A percentile compares a stretch with the other conserved stretches of the same genome.
phyloP scores from a whole-genome alignment of 2,113 vertebrate genomes.

The Gorsachius goisagi region DNA sequence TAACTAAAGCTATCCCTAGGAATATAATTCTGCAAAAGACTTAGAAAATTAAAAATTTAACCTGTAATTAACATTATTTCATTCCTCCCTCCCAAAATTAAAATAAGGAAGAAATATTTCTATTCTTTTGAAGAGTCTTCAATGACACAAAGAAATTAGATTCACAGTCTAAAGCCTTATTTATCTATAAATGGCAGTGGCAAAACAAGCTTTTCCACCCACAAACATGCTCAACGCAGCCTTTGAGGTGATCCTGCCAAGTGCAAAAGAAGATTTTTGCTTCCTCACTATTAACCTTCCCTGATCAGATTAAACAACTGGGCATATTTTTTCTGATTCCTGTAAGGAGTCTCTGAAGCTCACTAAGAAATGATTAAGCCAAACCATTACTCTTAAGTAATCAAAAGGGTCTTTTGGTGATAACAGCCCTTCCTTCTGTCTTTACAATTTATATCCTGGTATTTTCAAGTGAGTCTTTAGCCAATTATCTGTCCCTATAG shows the following conservation, averaged over 20 bases:
- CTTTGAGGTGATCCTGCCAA: not conserved
- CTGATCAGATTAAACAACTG: not conserved
- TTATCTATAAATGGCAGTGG: not conserved
- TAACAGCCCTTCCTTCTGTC: not conserved
- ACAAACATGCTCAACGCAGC: not conserved
- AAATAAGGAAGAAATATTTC: not conserved
- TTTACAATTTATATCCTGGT: not conserved
- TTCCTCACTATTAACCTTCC: not conserved
- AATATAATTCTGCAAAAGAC: not conserved
- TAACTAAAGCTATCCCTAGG: not conserved
- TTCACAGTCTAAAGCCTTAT: not conserved
- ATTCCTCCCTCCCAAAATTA: not conserved
- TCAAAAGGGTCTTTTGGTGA: not conserved
- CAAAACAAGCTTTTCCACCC: not conserved
- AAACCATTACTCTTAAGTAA: not conserved
- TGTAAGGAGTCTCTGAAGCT: not conserved
- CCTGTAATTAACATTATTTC: not conserved
- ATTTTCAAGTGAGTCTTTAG: not conserved
- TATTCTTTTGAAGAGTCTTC: constrained; percentile 4
- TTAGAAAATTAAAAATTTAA: not conserved
- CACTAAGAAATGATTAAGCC: not conserved
- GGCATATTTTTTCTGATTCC: not conserved
- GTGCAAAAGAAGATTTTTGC: not conserved
- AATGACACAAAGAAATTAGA: not conserved
- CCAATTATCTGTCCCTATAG: not conserved